These are phyloP conservation scores for Synodontis membranacea DNA, from an alignment of 2,113 vertebrate species.

Conservation along the genomic window DNA sequence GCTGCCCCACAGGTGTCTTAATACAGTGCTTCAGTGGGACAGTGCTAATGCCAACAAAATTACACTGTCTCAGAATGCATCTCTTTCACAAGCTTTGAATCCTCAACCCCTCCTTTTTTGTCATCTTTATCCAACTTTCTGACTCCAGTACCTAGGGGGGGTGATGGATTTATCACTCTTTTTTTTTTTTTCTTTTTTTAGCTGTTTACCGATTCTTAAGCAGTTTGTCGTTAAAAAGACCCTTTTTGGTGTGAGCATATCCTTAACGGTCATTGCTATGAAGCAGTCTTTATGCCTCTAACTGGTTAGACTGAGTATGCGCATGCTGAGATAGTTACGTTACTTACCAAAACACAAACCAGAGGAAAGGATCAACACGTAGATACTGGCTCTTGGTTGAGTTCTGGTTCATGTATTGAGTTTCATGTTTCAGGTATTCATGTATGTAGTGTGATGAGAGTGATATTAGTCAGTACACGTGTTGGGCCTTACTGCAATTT, in stretches of 20 bases:
- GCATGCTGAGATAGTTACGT: background rate
- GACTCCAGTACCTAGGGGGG: conserved; percentile 50
- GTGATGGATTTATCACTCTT: background rate
- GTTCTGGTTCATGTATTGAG: too few species aligned
- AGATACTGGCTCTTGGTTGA: background rate
- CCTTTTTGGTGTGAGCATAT: background rate
- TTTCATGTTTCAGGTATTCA: too few species aligned
- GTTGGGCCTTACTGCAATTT: background rate
- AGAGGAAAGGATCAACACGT: background rate
- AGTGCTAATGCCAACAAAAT: conserved; percentile 28
- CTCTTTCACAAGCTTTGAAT: conserved; percentile 41
- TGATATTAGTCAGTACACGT: background rate
- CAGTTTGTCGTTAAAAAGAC: background rate
- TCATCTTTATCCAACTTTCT: conserved; percentile 56
- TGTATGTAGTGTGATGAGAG: background rate
- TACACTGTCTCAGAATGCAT: background rate
- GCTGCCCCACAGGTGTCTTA: conserved; percentile 19
- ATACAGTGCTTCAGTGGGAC: background rate
- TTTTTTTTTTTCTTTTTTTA: too few species aligned
- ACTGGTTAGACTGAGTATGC: background rate
- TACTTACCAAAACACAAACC: background rate
- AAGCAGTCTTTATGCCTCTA: background rate
- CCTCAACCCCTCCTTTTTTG: background rate
- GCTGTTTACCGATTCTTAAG: conserved; percentile 28
- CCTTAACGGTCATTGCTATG: background rate